phyloP scores from a whole-genome alignment of 2,888 invertebrate species.

The Venusia cambrica region DNA sequence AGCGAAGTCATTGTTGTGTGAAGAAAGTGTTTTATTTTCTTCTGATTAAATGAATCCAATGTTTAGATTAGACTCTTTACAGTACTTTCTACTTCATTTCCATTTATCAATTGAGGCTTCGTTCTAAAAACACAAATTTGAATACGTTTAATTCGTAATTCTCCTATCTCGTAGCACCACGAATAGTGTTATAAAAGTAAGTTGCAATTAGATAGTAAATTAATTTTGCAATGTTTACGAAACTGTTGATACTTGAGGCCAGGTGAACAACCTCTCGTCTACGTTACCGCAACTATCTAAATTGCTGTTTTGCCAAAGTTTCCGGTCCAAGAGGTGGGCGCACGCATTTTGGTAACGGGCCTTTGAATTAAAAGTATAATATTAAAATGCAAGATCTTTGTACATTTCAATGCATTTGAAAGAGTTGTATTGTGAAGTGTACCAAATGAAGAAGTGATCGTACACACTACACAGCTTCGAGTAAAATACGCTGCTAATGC shows the following conservation, averaged over 20 bases:
- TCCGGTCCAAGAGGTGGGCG: conserved; percentile 38
- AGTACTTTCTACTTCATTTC: too few relatives aligned
- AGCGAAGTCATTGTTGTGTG: too few relatives aligned
- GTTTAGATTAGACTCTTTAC: too few relatives aligned
- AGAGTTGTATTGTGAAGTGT: neutral
- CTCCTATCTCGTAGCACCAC: neutral
- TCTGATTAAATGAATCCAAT: too few relatives aligned
- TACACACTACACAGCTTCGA: conserved; percentile 12
- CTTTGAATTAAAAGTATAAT: neutral
- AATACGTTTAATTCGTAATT: too few relatives aligned
- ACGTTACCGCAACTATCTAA: conserved; percentile 40
- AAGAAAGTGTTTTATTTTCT: too few relatives aligned
- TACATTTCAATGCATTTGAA: neutral
- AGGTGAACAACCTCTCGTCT: conserved; percentile 55
- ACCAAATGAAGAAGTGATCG: conserved; percentile 12
- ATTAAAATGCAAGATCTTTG: neutral
- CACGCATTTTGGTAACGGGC: conserved; percentile 42
- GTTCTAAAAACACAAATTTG: too few relatives aligned
- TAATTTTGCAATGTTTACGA: conserved; percentile 19
- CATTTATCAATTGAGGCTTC: too few relatives aligned
- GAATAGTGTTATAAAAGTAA: conserved; percentile 12
- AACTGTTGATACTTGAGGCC: conserved; percentile 23
- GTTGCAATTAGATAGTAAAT: conserved; percentile 21
- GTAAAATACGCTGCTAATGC: conserved; percentile 12
- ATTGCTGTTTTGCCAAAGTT: conserved; percentile 42